Conservation (phyloP, 1,140 invertebrate species). For the Calliphora vicina region DNA sequence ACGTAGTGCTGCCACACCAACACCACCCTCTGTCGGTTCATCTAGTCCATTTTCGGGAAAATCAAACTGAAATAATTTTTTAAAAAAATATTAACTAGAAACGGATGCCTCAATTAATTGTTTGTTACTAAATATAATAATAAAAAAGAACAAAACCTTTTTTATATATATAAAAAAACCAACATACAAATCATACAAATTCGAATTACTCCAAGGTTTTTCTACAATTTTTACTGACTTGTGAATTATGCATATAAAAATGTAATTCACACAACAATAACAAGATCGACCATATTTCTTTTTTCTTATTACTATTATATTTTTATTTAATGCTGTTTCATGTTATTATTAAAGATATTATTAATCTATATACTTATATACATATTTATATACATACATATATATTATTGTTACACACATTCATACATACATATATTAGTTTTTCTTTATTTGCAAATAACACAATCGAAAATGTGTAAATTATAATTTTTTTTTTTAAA, state of each 20-base stretch:
- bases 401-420: background rate
- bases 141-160: background rate
- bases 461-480: background rate
- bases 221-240: background rate
- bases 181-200: background rate
- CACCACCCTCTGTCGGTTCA: slow-evolving; percentile 63
- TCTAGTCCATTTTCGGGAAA: slow-evolving; percentile 61
- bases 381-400: background rate
- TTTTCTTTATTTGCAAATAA: slow-evolving; percentile 13
- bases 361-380: slow-evolving; percentile 20
- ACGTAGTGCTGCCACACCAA: slow-evolving; percentile 58
- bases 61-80: slow-evolving; percentile 50
- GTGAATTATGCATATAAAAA: background rate
- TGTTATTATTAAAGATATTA: slow-evolving; percentile 23
- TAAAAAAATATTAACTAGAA: background rate
- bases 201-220: background rate
- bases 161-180: background rate
- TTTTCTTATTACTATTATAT: background rate
- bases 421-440: slow-evolving; percentile 34
- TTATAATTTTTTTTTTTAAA: background rate
- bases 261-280: background rate
- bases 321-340: background rate
- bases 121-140: background rate
- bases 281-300: background rate
- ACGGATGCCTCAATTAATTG: slow-evolving; percentile 22